Percentiles rank a stretch among this genome's conserved stretches.
These are phyloP conservation scores for Pomacea maculata DNA, from an alignment of 1,140 invertebrate genomes.

Conservation along the genomic window DNA sequence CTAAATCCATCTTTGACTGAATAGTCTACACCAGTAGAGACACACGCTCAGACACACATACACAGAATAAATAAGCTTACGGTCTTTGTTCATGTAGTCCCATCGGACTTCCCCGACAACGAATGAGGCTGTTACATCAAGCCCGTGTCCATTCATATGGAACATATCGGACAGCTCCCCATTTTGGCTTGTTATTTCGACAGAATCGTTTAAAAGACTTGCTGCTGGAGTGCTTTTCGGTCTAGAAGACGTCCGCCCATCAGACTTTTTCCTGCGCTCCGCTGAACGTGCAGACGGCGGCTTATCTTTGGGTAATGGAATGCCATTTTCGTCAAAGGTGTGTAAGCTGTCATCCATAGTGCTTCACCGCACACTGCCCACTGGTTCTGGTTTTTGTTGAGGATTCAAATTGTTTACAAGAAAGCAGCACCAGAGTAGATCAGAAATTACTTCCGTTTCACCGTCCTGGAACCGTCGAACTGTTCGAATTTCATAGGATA, in stretches of 20 bases:
- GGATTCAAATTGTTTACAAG: not conserved
- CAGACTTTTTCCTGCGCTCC: not conserved
- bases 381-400: not conserved
- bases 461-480: no score
- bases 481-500: no score
- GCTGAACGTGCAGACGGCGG: no score
- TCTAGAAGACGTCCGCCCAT: not conserved
- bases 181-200: not conserved
- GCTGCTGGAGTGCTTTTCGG: no score
- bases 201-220: no score
- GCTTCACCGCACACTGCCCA: no score
- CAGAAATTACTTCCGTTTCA: constrained; percentile 9
- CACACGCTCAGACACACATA: constrained; percentile 17
- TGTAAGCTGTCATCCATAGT: constrained; percentile 10
- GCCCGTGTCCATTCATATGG: constrained; percentile 44
- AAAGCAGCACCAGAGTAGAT: not conserved
- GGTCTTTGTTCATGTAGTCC: constrained; percentile 36
- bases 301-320: no score
- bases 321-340: constrained; percentile 18
- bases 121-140: constrained; percentile 42
- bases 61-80: not conserved
- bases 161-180: constrained; percentile 43
- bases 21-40: not conserved
- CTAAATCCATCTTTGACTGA: no score
- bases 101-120: constrained; percentile 32